A percentile compares a stretch with the other conserved stretches of the same genome.
These are phyloP conservation scores for Neodiprion virginianus DNA, from an alignment of 1,140 invertebrate genomes.

Conservation along the genomic window DNA sequence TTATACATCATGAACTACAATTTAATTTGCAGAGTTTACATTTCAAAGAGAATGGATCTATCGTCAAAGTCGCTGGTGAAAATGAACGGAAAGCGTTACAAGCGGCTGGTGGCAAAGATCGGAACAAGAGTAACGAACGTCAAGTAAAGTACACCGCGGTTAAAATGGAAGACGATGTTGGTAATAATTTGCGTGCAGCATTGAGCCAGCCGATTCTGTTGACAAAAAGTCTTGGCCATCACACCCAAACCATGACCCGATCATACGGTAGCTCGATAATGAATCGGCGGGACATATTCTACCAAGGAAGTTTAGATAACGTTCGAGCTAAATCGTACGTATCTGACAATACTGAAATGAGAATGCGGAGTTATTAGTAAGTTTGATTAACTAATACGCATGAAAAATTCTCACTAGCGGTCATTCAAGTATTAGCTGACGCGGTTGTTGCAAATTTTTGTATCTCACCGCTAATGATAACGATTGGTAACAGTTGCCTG, in stretches of 20 bases:
- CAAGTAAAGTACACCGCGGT: constrained; percentile 8
- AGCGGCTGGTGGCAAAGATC: constrained; percentile 19
- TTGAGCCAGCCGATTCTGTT: constrained; percentile 70
- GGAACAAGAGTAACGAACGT: constrained; percentile 32
- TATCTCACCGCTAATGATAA: no score
- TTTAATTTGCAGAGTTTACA: not conserved
- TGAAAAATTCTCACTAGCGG: not conserved
- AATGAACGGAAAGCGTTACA: constrained; percentile 7
- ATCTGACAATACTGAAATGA: constrained; percentile 15
- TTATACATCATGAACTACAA: not conserved
- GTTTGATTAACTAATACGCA: not conserved
- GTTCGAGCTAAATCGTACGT: constrained; percentile 56
- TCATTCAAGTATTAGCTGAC: no score
- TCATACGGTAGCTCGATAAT: constrained; percentile 74
- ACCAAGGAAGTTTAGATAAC: constrained; percentile 81
- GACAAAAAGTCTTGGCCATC: constrained; percentile 45
- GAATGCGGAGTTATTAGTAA: constrained; percentile 4
- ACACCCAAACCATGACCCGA: constrained; percentile 29
- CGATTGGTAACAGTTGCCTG: no score
- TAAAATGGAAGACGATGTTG: not conserved
- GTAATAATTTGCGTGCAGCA: constrained; percentile 60
- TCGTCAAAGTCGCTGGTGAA: constrained; percentile 18
- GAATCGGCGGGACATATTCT: constrained; percentile 86
- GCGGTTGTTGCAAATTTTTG: not conserved
- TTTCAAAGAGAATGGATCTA: constrained; percentile 17